Base-by-base conservation (phyloP, 2,888 invertebrate genomes). In the Beris morrisii region DNA sequence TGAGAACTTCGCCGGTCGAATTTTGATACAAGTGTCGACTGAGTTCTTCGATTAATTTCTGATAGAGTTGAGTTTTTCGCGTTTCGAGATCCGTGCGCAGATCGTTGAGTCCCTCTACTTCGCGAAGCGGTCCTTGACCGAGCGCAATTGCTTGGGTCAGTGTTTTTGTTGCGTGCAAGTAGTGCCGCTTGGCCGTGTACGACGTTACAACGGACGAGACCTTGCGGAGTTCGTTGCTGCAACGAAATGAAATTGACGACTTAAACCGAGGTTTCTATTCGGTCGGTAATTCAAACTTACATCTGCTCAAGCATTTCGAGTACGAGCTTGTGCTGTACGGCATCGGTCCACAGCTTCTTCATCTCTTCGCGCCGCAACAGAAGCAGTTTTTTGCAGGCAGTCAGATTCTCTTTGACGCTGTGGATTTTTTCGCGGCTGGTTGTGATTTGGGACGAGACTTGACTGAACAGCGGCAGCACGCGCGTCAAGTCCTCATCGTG, bases 321-420 rank as follows among this genome's bases (percentile, higher is more conserved):
- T 66, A 95, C 92, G 76, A 95, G 91, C 76, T 95, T 94, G 75
- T 97, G 96, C 75, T 98, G 95, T n/a, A 97, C 87, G 1, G 95
- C 94, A 79, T 97, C 97, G 5, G 93, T 85, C 96, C 97, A 98
- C 65, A 98, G 84, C 71, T 95, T 90, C 74, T 93, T 89, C 68
- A 99, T 82, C 78, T 98, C 98, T 75, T 97, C 97, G 45, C 96
- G 85, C 64, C 95, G 88, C 79, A 97, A 92, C 69, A 94, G 89
- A 69, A 99, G 82, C 65, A 98, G 82, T 38, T 87, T 88, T 78
- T 93, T 93, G 77, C 94, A 94, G 11, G 91, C 90, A 70, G 87
- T 86, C 61, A 95, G 81, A 77, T 91, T 92, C 74, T 91, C 91
- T 75, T 92, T 92, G 0, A 93, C 91, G 12, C 86, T 85, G 70